Evolutionary conservation across 2,888 invertebrate species (phyloP), one percentile per base, ranked within the genome.

Genomic region (Celastrina argiolus): DNA sequence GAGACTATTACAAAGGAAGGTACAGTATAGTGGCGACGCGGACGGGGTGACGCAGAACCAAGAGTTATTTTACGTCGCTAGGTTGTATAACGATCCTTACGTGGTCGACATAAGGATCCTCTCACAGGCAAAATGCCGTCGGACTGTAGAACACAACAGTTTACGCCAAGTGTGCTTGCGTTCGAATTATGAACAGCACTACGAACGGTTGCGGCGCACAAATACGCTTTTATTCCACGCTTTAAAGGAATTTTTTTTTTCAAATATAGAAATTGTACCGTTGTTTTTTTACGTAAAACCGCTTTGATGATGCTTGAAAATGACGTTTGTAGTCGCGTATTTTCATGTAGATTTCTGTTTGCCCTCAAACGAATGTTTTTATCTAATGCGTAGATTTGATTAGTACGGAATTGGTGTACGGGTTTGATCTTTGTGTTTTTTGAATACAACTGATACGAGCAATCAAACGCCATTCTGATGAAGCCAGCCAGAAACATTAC

Each of bases 271-370:
- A n/a, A 28, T 56, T 14, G 5, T 28, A 12, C 56, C 26, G 56
- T n/a, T 56, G 14, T 56, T 56, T 56, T 56, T 56, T 56, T 56
- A 26, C 28, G 28, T 28, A 4, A 26, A n/a, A n/a, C 31, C 16
- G 58, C 58, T 31, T 58, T 58, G 58, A 58, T 34, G 34, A 31
- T 58, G 16, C 58, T 31, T 16, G 58, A 16, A 28, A 31, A 58
- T 34, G 7, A 58, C 34, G 31, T 34, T 58, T 3, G 34, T 31
- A 58, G 34, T 2, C 16, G 58, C 34, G 34, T 34, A 58, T 34
- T 34, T 56, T 56, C 28, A 56, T 16, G 28, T 26, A 34, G 58
- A n/a, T 10, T 34, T 36, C 12, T 0, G 6, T 36, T 34, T 18
- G 36, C 8, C 1, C 26, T 56, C 12, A 22, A 18, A 18, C 14